Evolutionary conservation across 2,797 vertebrate species (phyloP).

Genomic region (Thaleichthys pacificus): DNA sequence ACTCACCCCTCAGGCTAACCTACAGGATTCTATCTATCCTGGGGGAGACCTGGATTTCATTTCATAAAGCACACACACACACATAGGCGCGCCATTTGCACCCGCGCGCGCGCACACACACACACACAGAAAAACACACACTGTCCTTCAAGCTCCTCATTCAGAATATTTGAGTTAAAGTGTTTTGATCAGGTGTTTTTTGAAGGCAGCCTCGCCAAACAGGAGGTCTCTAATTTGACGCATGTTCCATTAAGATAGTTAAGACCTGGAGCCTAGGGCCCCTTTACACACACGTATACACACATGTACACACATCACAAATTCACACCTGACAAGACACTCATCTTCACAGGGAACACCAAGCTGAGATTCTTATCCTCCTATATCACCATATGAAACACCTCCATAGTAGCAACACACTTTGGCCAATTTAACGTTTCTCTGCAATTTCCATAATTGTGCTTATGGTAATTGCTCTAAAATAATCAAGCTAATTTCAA

Average conservation of each 20-base stretch:
- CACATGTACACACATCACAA: conserved; percentile 27
- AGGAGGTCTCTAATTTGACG: conserved; percentile 2
- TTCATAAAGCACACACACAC: not conserved
- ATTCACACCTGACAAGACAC: conserved; percentile 22
- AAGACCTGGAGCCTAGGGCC: conserved; percentile 24
- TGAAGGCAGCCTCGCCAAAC: not conserved
- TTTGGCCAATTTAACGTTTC: conserved; percentile 67
- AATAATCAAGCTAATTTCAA: conserved; percentile 79
- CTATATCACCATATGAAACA: not conserved
- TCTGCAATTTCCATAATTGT: conserved; percentile 63
- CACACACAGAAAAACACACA: not conserved
- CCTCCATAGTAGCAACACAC: conserved; percentile 23
- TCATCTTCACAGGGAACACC: not conserved
- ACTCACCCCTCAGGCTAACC: no score
- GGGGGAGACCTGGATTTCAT: no score
- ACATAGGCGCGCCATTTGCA: not conserved
- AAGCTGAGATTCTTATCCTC: not conserved
- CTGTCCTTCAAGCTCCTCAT: not conserved
- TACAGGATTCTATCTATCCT: no score
- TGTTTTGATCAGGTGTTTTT: not conserved
- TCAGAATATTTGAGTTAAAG: not conserved
- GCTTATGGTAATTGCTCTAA: conserved; percentile 74
- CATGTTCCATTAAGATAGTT: conserved; percentile 38
- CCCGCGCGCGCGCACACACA: not conserved
- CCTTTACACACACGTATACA: conserved; percentile 29